Evolutionary conservation across 2,888 invertebrate species (phyloP), one percentile per base, ranked within the genome.

Genomic region (Apocheima hispidaria): DNA sequence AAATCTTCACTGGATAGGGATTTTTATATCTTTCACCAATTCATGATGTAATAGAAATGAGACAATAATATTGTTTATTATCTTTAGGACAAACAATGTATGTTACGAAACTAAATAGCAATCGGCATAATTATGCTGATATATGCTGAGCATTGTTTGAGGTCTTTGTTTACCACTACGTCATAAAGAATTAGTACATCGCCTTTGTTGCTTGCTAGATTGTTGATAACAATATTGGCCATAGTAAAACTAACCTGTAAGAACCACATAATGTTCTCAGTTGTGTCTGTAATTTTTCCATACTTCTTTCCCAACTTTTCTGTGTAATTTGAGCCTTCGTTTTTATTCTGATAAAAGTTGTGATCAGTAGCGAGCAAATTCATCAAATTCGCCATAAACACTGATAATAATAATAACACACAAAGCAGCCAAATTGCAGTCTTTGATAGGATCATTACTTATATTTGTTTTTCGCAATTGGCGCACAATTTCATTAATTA

Each of bases 251-350:
- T 84, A 86, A 96, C 96, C 94, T 97, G 96, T 66, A 96, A 77
- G 86, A 97, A 96, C 96, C 96, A 96, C 68, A 96, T 89, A 48
- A 97, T 83, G 77, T 95, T 94, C 43, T 94, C 87, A 10, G 87
- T 74, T 0, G 93, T 91, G 74, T 95, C 93, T 41, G 90, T 90
- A 53, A 96, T 94, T 70, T 72, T 77, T 46, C 79, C 88, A 82
- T 87, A 93, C 72, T 89, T 88, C 62, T 81, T 74, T 63, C 71
- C 79, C 66, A 92, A 72, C 70, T 84, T 78, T 62, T 78, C 81
- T 10, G 87, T 87, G 60, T 83, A 78, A 72, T 91, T 88, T 44
- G 76, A 63, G n/a, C 82, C 86, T 65, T 80, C 78, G 40, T 80
- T 80, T 73, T 79, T 78, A 69, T 84, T 81, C 69, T 87, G 86